Conservation (phyloP, 1,140 invertebrate species). For the Elysia chlorotica region DNA sequence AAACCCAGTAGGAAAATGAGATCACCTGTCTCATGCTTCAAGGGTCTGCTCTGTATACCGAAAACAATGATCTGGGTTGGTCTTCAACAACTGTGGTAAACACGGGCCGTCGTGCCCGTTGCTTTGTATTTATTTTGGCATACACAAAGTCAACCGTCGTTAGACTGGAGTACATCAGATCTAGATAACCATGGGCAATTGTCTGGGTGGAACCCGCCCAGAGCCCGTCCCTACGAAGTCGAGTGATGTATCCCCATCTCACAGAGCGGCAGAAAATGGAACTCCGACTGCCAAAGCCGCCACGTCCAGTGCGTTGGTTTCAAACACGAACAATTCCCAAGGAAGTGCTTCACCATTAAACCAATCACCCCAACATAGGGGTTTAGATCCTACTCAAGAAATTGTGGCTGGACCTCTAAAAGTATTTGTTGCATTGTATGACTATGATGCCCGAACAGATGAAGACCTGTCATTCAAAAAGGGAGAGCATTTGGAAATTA, state of each 20-base stretch:
- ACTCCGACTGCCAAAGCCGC: conserved; percentile 12
- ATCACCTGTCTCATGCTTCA: too few relatives aligned
- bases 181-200: conserved; percentile 41
- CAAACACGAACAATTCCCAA: conserved; percentile 22
- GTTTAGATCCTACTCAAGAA: conserved; percentile 23
- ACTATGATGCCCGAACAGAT: conserved; percentile 98
- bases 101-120: too few relatives aligned
- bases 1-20: too few relatives aligned
- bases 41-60: too few relatives aligned
- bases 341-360: conserved; percentile 26
- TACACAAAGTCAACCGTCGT: too few relatives aligned
- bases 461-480: conserved; percentile 98
- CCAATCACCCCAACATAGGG: conserved; percentile 30
- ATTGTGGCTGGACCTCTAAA: conserved; percentile 42
- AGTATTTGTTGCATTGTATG: conserved; percentile 96
- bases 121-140: too few relatives aligned
- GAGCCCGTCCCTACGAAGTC: conserved; percentile 11
- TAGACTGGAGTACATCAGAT: too few relatives aligned
- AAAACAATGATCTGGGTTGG: too few relatives aligned
- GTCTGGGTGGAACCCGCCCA: conserved; percentile 29
- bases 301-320: conserved; percentile 14
- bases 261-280: conserved; percentile 24
- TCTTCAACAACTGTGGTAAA: too few relatives aligned
- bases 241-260: conserved; percentile 25
- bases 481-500: conserved; percentile 96